These are phyloP conservation scores for Tragelaphus scriptus DNA, from an alignment of 2,113 vertebrate genomes.

Conservation along the genomic window DNA sequence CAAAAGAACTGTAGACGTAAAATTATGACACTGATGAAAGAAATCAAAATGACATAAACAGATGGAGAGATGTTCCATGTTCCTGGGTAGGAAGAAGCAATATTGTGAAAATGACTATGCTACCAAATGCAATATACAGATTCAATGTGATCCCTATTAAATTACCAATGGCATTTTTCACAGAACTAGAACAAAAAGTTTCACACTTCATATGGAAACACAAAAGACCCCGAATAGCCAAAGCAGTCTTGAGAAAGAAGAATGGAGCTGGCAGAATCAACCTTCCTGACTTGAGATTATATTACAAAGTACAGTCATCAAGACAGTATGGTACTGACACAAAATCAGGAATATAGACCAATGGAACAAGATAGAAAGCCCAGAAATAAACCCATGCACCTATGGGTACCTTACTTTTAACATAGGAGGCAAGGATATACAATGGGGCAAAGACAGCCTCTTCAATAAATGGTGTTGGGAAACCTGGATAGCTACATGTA, in stretches of 20 bases:
- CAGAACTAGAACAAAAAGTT: not conserved
- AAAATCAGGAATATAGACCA: not conserved
- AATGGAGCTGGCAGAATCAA: not conserved
- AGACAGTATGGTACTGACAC: not conserved
- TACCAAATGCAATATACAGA: not conserved
- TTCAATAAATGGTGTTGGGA: not conserved
- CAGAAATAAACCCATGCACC: not conserved
- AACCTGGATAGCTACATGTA: not conserved
- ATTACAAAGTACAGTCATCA: not conserved
- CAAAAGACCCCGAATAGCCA: not conserved
- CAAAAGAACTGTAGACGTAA: not conserved
- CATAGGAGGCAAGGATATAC: not conserved
- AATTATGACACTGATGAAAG: not conserved
- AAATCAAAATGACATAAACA: not conserved
- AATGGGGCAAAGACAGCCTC: not conserved
- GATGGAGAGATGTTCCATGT: not conserved
- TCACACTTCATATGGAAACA: not conserved
- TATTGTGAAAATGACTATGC: not conserved
- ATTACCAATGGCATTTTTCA: not conserved
- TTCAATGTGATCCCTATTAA: not conserved
- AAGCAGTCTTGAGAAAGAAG: not conserved
- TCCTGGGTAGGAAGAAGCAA: not conserved
- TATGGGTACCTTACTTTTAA: not conserved
- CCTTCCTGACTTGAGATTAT: not conserved
- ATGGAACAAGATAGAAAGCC: not conserved